Percentiles rank a stretch among this genome's conserved stretches.
These are phyloP conservation scores for Urechis unicinctus DNA, from an alignment of 2,888 invertebrate species.

Conservation along the genomic window DNA sequence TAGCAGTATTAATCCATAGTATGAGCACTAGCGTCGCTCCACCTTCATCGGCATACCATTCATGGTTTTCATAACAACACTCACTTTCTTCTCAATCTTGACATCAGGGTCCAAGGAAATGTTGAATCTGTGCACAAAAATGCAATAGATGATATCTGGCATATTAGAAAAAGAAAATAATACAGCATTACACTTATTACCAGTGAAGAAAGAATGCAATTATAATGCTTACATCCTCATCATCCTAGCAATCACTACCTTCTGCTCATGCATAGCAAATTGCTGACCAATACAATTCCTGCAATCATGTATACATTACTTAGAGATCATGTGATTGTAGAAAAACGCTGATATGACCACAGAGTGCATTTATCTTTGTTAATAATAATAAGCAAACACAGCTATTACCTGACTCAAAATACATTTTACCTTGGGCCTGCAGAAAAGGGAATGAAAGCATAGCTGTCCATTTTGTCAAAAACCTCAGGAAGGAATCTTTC, in stretches of 20 bases:
- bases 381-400: too few relatives aligned
- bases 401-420: too few relatives aligned
- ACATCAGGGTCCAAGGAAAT: conserved; percentile 20
- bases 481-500: conserved; percentile 32
- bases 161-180: not conserved
- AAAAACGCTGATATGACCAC: too few relatives aligned
- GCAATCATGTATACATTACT: conserved; percentile 4
- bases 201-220: not conserved
- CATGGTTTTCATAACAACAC: conserved; percentile 30
- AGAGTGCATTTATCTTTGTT: too few relatives aligned
- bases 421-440: conserved; percentile 42
- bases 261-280: conserved; percentile 43
- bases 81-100: conserved; percentile 13
- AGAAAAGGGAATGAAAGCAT: conserved; percentile 33
- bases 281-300: conserved; percentile 41
- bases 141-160: not conserved
- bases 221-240: conserved; percentile 21
- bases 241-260: conserved; percentile 29
- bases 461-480: conserved; percentile 27
- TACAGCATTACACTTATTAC: not conserved
- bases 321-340: not conserved
- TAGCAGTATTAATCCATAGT: too few relatives aligned
- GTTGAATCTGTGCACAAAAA: conserved; percentile 14
- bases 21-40: too few relatives aligned
- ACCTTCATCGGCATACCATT: conserved; percentile 20